Base-by-base conservation (phyloP, 2,797 vertebrate genomes). In the Sphenopsis melanotis region DNA sequence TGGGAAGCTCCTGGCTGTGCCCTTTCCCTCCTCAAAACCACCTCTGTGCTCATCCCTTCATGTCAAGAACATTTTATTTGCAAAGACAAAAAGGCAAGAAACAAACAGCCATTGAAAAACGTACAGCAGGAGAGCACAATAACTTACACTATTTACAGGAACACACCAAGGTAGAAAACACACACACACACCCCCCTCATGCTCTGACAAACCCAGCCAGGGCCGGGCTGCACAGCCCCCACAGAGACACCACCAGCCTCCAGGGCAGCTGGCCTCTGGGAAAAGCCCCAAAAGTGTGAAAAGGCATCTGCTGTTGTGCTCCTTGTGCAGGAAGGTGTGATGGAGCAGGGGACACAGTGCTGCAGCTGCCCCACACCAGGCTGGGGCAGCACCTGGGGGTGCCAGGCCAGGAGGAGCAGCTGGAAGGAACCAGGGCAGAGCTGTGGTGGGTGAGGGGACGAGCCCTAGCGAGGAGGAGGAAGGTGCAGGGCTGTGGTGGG, bases 91-190 rank as follows among this genome's bases (percentile, higher is more conserved):
- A 75, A 76, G 57, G 83, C 63, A 70, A 91, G 50, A 74, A 81
- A 81, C 89, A 76, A 91, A 86, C 83, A 7, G 57, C 77, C 70
- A 86, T 76, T 47, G 89, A 81, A 81, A 80, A 75, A 64, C 95
- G 76, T 96, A 95, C 97, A 96, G 57, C 94, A 47, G 44, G 94
- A 91, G 89, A 94, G 81, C 50, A 63, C 96, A 97, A 97, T 97
- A 97, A 97, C 93, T 95, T 96, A 98, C 95, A 94, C 75, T 97
- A 97, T 97, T 92, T 98, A 97, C 97, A 97, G 91, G 79, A 77
- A 59, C 71, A 78, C 77, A 96, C 46, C 57, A 60, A 95, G 89
- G 87, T 96, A 97, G 87, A 96, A 97, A 97, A 96, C 91, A 56
- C 84, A 76, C 57, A 44, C 83, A 47, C 46, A 49, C 83, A 69